Evolutionary conservation across 2,113 vertebrate species (phyloP).

Genomic region (Gila orcuttii): DNA sequence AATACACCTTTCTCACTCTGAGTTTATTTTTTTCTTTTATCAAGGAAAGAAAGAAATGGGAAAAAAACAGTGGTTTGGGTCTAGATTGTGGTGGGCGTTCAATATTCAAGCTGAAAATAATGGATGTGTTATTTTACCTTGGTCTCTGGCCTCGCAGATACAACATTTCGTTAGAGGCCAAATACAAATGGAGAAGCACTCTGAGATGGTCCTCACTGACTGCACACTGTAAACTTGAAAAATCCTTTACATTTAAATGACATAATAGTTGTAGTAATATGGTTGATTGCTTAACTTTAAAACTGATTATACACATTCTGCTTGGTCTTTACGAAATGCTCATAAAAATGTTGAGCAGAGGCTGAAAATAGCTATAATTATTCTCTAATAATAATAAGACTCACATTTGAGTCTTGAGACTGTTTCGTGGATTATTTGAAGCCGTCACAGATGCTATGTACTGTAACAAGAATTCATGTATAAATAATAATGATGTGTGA

Average conservation of each 20-base stretch:
- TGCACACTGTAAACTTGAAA: background rate
- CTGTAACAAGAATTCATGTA: background rate
- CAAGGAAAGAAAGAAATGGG: background rate
- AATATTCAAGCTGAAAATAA: background rate
- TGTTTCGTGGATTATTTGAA: background rate
- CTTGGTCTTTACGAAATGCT: background rate
- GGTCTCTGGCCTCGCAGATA: background rate
- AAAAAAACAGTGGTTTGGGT: background rate
- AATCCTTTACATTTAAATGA: background rate
- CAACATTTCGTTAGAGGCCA: background rate
- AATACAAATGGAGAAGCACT: background rate
- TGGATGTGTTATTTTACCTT: conserved; percentile 18
- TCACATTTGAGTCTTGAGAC: background rate
- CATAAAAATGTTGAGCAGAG: background rate
- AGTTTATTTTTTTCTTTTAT: background rate
- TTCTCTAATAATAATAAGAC: background rate
- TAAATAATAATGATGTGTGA: background rate
- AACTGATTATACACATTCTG: background rate
- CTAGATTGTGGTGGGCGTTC: background rate
- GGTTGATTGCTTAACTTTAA: background rate
- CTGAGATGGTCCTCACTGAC: background rate
- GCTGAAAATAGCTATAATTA: background rate
- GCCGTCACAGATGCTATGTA: background rate
- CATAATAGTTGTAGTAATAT: background rate
- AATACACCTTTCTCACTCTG: background rate